Evolutionary conservation across 2,888 invertebrate species (phyloP), one percentile per base, ranked within the genome.

Genomic region (Leptopterna dolabrata): DNA sequence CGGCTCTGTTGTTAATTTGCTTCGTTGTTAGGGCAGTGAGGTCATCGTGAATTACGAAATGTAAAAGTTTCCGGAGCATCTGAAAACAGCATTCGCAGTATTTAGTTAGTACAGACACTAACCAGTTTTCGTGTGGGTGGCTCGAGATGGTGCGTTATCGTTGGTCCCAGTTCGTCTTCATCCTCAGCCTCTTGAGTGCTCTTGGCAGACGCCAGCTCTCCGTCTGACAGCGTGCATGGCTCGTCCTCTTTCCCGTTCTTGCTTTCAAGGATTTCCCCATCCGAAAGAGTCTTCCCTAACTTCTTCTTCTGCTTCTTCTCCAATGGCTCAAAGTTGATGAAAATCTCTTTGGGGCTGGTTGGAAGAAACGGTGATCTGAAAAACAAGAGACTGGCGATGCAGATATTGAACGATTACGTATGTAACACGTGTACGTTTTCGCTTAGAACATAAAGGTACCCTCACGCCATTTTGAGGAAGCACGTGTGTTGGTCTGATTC

Each of bases 261-360:
- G 89, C 95, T 94, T 89, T 94, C 91, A 73, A 96, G 92, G 90
- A 96, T 96, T 92, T 96, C 96, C 0, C 96, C 96, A 91, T 97
- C 96, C 0, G 96, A 96, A 89, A 96, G 93, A 0, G 96, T 96
- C 92, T 96, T 96, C 88, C 95, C 95, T 88, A 96, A 92, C 63
- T 90, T 89, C 87, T 91, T 91, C 47, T 89, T 89, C 36, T 90
- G 89, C 51, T 90, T 88, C 30, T 90, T 89, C 71, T 90, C 90
- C 30, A 92, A 94, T 7, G 97, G 97, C 92, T 97, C 96, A 91
- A 97, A 97, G 91, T 97, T 96, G 89, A 97, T 97, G 89, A 97
- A 95, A 87, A 97, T 97, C 92, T 97, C 97, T 94, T 89, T 94
- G 93, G 91, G 90, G 84, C 90, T 90, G 7, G 89, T 88, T 13